Percentiles rank a stretch among this genome's conserved stretches.
Conservation (phyloP, 2,113 vertebrate genomes). For the Ondatra zibethicus region DNA sequence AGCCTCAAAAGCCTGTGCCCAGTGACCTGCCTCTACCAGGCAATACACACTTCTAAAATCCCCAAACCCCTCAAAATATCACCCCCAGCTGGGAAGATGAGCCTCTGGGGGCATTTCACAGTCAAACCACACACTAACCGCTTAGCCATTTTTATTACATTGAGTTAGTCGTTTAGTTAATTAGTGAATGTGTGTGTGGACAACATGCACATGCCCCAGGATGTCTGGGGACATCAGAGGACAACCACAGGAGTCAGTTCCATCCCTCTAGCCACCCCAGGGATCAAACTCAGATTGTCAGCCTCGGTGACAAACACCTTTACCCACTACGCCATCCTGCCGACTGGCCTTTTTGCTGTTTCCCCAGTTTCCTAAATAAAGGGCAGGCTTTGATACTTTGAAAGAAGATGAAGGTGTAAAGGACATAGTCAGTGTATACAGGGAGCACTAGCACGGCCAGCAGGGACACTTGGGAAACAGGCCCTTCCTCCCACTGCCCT, state of each 20-base stretch:
- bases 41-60: not conserved
- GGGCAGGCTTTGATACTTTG: not conserved
- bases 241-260: not conserved
- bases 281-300: not conserved
- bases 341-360: not conserved
- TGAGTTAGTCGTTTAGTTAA: not conserved
- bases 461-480: not conserved
- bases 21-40: not conserved
- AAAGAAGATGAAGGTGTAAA: not conserved
- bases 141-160: not conserved
- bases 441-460: not conserved
- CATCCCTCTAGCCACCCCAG: not conserved
- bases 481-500: not conserved
- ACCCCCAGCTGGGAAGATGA: not conserved
- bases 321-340: not conserved
- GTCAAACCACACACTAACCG: not conserved
- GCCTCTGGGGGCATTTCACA: not conserved
- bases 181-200: not conserved
- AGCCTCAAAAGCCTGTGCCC: not conserved
- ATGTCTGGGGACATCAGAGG: not conserved
- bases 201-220: not conserved
- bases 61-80: not conserved
- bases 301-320: not conserved
- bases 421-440: not conserved
- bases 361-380: not conserved